Evolutionary conservation across 2,797 vertebrate genomes (phyloP), one percentile per base, ranked within the genome.

Genomic region (Leptoclinus maculatus): DNA sequence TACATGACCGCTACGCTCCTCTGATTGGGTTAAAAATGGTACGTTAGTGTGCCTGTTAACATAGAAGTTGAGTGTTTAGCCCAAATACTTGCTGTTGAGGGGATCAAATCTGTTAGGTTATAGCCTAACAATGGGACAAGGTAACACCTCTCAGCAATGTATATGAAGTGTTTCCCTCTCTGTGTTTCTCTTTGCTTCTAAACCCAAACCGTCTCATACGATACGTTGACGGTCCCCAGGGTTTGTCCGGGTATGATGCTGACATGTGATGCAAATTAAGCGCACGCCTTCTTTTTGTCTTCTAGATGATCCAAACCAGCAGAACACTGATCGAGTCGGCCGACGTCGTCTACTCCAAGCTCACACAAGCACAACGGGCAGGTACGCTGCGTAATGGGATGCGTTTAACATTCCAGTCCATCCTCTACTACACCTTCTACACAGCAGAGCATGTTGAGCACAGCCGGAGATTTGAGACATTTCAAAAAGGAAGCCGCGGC

Each of bases 241-340:
- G 43, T 69, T 41, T 63, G 60, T 8, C 34, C 21, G n/a, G 6
- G 16, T 1, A 2, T 25, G 58, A 65, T 29, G 12, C 47, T 69
- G 23, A 63, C 32, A 2, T 29, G 6, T 9, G 51, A 58, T 69
- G 25, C 12, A 74, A 58, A 71, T 58, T 54, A 80, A 88, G 19
- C 23, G 0, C 4, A 17, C 73, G 38, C 59, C 32, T 56, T 78
- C 39, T 88, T 34, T 34, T 73, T 86, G 76, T 91, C 59, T 83
- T 80, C 3, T 71, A 98, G 97, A 97, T 97, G 96, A 97, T 98
- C 94, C 97, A 98, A 92, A 97, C 96, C 66, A 97, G 96, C 90
- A 96, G 96, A 85, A 98, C 95, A 0, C 93, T 98, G 91, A 97
- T 98, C 0, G 97, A 98, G 89, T 96, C 97, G 1, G 96, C 97